Evolutionary conservation across 2,888 invertebrate species (phyloP).

Genomic region (Nasonovia ribisnigri): DNA sequence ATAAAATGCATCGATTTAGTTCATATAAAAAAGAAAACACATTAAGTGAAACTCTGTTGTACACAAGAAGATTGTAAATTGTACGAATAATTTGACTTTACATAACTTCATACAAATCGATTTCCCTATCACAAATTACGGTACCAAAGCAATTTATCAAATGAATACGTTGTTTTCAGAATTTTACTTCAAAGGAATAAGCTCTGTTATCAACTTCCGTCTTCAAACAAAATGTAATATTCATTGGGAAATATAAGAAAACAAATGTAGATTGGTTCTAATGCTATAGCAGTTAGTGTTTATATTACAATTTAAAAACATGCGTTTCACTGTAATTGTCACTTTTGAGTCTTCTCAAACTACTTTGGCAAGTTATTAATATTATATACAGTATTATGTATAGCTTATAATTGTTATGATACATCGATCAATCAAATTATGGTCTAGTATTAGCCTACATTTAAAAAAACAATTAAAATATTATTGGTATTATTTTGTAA

Average conservation of each 20-base stretch:
- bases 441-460: neutral
- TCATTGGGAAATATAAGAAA: neutral
- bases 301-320: neutral
- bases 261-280: neutral
- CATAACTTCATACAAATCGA: neutral
- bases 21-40: slow-evolving; percentile 12
- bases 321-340: neutral
- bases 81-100: slow-evolving; percentile 24
- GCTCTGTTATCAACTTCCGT: neutral
- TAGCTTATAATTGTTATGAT: neutral
- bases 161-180: neutral
- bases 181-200: neutral
- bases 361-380: neutral
- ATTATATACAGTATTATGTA: neutral
- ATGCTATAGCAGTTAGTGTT: neutral
- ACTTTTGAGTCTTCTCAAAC: neutral
- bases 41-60: neutral
- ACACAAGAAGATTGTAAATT: neutral
- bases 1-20: neutral
- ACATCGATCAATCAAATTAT: neutral
- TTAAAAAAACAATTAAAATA: neutral
- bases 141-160: neutral
- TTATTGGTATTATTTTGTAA: neutral
- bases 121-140: neutral
- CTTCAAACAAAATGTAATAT: neutral